A percentile compares a stretch with the other conserved stretches of the same genome.
These are phyloP conservation scores for Dasypogon diadema DNA, from an alignment of 2,888 invertebrate genomes.

Conservation along the genomic window DNA sequence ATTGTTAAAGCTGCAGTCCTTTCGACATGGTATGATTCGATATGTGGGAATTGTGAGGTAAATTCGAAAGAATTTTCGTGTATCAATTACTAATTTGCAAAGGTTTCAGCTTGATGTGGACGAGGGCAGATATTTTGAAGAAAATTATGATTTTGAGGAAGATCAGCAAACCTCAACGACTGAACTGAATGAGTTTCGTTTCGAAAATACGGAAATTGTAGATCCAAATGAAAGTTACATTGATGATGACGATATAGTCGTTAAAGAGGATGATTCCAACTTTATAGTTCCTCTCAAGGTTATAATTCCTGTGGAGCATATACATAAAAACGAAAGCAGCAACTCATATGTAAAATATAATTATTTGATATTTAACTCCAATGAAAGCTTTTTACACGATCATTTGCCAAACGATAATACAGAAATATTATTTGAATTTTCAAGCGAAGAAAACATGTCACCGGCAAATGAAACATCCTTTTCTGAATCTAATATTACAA, in stretches of 20 bases:
- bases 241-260: neutral
- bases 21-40: slow-evolving; percentile 56
- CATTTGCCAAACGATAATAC: slow-evolving; percentile 49
- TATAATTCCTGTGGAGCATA: slow-evolving; percentile 52
- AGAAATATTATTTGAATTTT: slow-evolving; percentile 28
- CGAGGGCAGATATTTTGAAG: slow-evolving; percentile 12
- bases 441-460: neutral
- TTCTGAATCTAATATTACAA: neutral
- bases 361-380: slow-evolving; percentile 51
- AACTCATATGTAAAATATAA: slow-evolving; percentile 51
- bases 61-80: neutral
- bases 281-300: slow-evolving; percentile 52
- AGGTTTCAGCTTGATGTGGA: slow-evolving; percentile 35
- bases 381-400: slow-evolving; percentile 47
- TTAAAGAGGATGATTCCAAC: slow-evolving; percentile 17
- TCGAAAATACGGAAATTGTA: neutral
- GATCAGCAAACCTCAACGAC: neutral
- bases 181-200: neutral
- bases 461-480: neutral
- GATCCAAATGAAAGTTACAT: slow-evolving; percentile 3
- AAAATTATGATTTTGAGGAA: neutral
- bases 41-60: slow-evolving; percentile 56
- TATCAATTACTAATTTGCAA: neutral
- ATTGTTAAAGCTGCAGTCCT: slow-evolving; percentile 56
- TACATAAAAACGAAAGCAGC: slow-evolving; percentile 22